Evolutionary conservation across 2,888 invertebrate genomes (phyloP).

Genomic region (Anticlea derivata): DNA sequence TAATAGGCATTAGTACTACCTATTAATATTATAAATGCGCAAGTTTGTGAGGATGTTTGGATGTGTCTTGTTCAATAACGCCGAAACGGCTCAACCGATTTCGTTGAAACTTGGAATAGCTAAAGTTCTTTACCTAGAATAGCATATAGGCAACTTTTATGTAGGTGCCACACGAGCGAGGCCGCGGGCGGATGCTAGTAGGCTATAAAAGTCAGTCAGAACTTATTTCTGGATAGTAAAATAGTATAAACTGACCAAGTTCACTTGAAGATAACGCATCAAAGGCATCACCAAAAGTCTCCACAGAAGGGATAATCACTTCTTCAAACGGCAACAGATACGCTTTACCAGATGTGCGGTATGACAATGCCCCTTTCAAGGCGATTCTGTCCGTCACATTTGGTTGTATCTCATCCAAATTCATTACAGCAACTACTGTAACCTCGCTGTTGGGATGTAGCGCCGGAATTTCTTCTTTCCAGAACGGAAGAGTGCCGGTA

Average conservation of each 20-base stretch:
- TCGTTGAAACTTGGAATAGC: too few relatives aligned
- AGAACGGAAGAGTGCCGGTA: constrained; percentile 46
- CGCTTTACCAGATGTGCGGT: constrained; percentile 45
- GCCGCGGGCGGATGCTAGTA: too few relatives aligned
- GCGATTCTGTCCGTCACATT: constrained; percentile 50
- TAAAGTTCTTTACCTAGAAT: too few relatives aligned
- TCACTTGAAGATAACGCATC: constrained; percentile 51
- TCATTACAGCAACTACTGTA: constrained; percentile 49
- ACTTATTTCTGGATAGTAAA: too few relatives aligned
- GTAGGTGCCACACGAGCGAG: too few relatives aligned
- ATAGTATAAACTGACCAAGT: constrained; percentile 51
- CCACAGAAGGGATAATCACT: constrained; percentile 52
- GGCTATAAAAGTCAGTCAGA: too few relatives aligned
- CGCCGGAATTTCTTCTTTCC: constrained; percentile 44
- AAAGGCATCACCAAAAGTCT: constrained; percentile 56
- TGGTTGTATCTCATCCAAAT: constrained; percentile 55
- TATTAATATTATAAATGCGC: too few relatives aligned
- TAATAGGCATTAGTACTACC: too few relatives aligned
- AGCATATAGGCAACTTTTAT: too few relatives aligned
- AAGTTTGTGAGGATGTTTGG: too few relatives aligned
- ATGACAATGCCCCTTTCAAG: constrained; percentile 56
- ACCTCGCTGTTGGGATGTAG: constrained; percentile 41
- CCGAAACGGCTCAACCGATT: too few relatives aligned
- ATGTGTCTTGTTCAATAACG: too few relatives aligned
- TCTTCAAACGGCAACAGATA: constrained; percentile 57